Evolutionary conservation across 2,797 vertebrate genomes (phyloP).

Genomic region (Macropodus opercularis): DNA sequence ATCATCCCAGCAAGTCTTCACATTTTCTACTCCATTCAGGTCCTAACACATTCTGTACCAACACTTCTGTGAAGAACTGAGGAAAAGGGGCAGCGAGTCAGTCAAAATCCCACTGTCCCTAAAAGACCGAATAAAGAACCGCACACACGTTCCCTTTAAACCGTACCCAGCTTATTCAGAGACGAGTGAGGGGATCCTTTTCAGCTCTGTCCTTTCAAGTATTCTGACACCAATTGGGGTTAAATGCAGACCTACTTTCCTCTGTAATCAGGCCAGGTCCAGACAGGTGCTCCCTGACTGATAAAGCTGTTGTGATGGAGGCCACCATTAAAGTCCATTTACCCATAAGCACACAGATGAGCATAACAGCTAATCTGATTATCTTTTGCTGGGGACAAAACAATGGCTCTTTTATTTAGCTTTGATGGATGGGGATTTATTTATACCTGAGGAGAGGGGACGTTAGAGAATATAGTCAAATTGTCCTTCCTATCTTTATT

Average conservation of each 20-base stretch:
- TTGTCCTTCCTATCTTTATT: neutral
- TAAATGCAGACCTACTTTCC: conserved; percentile 74
- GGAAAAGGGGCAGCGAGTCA: conserved; percentile 10
- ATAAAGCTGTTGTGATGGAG: conserved; percentile 62
- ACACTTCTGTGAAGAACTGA: conserved; percentile 1
- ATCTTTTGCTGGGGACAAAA: neutral
- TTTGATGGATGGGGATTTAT: conserved; percentile 10
- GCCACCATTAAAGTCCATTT: conserved; percentile 41
- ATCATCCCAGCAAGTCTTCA: no score
- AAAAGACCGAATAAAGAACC: conserved; percentile 3
- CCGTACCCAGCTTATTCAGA: conserved; percentile 12
- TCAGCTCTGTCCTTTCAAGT: conserved; percentile 41
- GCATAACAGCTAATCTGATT: conserved; percentile 8
- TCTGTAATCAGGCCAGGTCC: conserved; percentile 71
- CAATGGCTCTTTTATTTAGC: neutral
- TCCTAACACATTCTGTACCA: neutral
- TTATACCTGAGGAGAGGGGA: neutral
- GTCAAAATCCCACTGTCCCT: conserved; percentile 11
- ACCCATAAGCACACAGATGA: conserved; percentile 27
- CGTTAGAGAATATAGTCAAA: neutral
- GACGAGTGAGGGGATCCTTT: conserved; percentile 33
- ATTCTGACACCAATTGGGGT: conserved; percentile 53
- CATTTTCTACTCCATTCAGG: neutral
- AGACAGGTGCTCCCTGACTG: conserved; percentile 72
- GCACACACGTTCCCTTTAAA: conserved; percentile 9